Percentiles rank a stretch among this genome's conserved stretches.
Evolutionary conservation across 2,797 vertebrate species (phyloP).

Genomic region (Podargus strigoides): DNA sequence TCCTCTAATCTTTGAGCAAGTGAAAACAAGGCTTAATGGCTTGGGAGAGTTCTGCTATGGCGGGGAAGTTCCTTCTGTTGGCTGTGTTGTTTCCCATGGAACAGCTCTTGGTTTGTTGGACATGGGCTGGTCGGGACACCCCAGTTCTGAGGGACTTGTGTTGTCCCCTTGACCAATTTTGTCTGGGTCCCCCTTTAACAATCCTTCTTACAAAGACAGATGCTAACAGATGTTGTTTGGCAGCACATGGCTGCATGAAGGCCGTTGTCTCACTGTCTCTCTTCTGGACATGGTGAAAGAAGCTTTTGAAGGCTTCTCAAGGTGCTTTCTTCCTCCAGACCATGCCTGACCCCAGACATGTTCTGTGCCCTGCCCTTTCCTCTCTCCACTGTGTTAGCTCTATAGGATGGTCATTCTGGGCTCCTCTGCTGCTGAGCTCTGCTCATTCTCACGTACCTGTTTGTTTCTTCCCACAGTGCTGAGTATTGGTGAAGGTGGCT

Average conservation of each 20-base stretch:
- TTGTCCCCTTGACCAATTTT: rapidly evolving
- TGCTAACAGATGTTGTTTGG: rapidly evolving
- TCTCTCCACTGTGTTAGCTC: rapidly evolving
- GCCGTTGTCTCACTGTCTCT: neutral
- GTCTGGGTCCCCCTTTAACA: neutral
- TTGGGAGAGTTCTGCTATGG: neutral
- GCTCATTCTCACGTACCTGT: rapidly evolving
- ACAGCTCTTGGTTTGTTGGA: neutral
- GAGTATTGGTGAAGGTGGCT: conserved; percentile 95
- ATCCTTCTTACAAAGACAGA: rapidly evolving
- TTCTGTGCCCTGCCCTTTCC: neutral
- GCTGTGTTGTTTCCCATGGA: too few relatives aligned
- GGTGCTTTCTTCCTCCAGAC: neutral
- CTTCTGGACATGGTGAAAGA: neutral
- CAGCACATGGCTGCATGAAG: rapidly evolving
- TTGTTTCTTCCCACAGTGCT: conserved; percentile 76
- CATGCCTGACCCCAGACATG: rapidly evolving
- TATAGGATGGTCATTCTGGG: neutral
- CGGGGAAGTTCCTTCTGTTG: neutral
- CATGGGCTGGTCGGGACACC: neutral
- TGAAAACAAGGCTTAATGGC: neutral
- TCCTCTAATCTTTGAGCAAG: neutral
- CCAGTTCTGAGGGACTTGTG: neutral
- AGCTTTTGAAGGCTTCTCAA: neutral
- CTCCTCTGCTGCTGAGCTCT: neutral